Base-by-base conservation (phyloP, 2,113 vertebrate species). In the Leucoraja erinaceus region DNA sequence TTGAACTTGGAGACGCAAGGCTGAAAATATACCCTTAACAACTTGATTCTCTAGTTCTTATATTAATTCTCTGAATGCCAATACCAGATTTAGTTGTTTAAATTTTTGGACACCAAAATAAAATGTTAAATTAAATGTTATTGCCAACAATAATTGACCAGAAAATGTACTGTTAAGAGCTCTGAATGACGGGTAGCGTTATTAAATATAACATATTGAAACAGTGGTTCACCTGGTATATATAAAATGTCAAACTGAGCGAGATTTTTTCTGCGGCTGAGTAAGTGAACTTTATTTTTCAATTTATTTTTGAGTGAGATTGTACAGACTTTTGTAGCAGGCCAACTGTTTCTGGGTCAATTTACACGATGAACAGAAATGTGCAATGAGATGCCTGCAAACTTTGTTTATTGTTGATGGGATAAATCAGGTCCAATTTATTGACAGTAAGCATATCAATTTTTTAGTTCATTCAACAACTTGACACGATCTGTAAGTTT, bases 301-400 rank as follows among this genome's bases (percentile, higher is more conserved):
- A 91, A 91, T 74, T 91, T 91, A 91, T 72, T 91, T 88, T 72
- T 54, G 90, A 91, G 90, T 91, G 90, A 91, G 68, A 74, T 91
- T 91, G 63, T 91, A 72, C 90, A 91, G 68, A 54, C 20, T 61
- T 72, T 74, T 91, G 33, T 25, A 5, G 61, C 47, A 47, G 68
- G 90, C 56, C 66, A 38, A 33, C 90, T 91, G 90, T 38, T 91
- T 54, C 90, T 54, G 22, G 68, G 90, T 91, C 63, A 72, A 68
- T 11, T 88, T 88, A 63, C 83, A 25, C 5, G 20, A 47, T 54
- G 33, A 91, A 91, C 47, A 33, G 88, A 72, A 91, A 91, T 38
- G 88, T 91, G 63, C 72, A 91, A 91, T 91, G 66, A 91, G 70
- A 72, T 74, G 31, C 68, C 11, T 14, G 5, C 38, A 22, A 10